Base-by-base conservation (phyloP, 2,888 invertebrate species). In the Cheilosia soror region DNA sequence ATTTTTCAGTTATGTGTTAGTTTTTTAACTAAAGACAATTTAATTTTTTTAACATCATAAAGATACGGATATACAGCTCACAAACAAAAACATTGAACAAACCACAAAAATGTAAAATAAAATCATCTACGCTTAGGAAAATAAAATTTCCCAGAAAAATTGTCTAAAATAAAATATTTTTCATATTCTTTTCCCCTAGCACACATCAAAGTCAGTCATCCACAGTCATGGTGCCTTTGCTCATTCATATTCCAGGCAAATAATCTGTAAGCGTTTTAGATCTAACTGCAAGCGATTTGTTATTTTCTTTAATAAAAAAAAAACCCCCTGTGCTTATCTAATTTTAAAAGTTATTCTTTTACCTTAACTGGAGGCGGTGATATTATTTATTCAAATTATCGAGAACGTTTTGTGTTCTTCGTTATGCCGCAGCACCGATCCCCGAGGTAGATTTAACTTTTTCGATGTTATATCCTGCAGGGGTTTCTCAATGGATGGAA, bases 301-400 rank as follows among this genome's bases (percentile, higher is more conserved):
- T 15, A 47, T 47, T 7, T 7, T 20, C 7, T 33, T 69, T 69
- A 31, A 37, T 2, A 69, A 55, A 44, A 68, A 55, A 68, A 68
- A 15, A n/a, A n/a, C 1, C 47, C 44, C 15, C 9, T 9, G n/a
- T 57, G 68, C 57, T 57, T 69, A 69, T 57, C 57, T 44, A 33
- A 69, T 47, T 69, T 47, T 44, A n/a, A 57, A 57, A 47, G 44
- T 55, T 69, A 44, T 44, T 20, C 25, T 31, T n/a, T n/a, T 5
- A 6, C 9, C 29, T 6, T 31, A 20, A 13, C 13, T 60, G 25
- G 25, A 6, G 15, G 27, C 5, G 15, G 27, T 4, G 13, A 33
- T 27, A 55, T 68, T 68, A 68, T 68, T 68, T 42, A 68, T 68
- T 53, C 53, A 68, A 68, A 68, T 68, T 68, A 55, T 55, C 53